Conservation (phyloP, 2,888 invertebrate genomes). For the Limnephilus marmoratus region DNA sequence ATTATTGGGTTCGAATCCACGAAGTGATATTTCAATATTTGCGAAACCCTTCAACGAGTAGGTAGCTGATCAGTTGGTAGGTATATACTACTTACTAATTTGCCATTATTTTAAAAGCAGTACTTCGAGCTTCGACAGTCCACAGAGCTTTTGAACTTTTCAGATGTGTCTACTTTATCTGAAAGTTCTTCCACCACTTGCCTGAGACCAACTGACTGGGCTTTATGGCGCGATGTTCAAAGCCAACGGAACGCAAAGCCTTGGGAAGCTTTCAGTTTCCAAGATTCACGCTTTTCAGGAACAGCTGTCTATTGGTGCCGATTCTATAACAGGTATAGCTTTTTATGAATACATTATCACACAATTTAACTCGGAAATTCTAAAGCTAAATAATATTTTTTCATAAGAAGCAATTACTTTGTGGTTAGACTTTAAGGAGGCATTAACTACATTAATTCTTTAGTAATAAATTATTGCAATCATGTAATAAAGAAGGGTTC, state of each 20-base stretch:
- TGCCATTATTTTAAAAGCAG: neutral
- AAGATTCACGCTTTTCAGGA: slow-evolving; percentile 37
- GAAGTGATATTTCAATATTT: too few relatives aligned
- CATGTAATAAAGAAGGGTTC: too few relatives aligned
- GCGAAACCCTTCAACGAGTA: too few relatives aligned
- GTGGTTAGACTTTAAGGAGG: too few relatives aligned
- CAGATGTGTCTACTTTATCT: slow-evolving; percentile 29
- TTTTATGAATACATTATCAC: neutral
- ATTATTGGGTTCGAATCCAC: too few relatives aligned
- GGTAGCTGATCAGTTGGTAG: too few relatives aligned
- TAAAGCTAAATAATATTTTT: too few relatives aligned
- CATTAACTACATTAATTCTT: too few relatives aligned
- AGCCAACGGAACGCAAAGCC: slow-evolving; percentile 41
- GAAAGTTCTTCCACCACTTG: slow-evolving; percentile 3
- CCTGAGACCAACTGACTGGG: neutral
- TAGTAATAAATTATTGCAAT: too few relatives aligned
- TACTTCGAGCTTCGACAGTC: slow-evolving; percentile 51
- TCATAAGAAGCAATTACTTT: too few relatives aligned
- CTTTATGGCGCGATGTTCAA: slow-evolving; percentile 40
- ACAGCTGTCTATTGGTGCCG: slow-evolving; percentile 26
- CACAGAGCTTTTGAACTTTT: slow-evolving; percentile 39
- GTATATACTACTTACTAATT: neutral
- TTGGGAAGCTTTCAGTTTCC: slow-evolving; percentile 35
- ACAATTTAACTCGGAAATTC: neutral
- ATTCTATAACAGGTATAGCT: neutral